Evolutionary conservation across 2,888 invertebrate species (phyloP).

Genomic region (Chymomyza amoena): DNA sequence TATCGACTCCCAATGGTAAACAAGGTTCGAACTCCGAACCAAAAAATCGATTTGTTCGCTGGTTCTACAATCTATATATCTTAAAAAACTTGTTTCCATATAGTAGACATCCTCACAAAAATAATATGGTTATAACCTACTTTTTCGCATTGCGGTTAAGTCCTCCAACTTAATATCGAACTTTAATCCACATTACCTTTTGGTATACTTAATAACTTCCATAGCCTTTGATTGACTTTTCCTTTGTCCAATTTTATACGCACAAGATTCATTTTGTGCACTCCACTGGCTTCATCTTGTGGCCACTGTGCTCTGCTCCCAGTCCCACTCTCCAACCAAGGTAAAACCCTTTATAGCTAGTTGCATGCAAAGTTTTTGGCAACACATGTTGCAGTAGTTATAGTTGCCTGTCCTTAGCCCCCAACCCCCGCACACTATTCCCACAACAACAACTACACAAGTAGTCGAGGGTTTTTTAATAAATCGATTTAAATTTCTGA

Average conservation of each 20-base stretch:
- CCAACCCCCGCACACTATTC: conserved; percentile 23
- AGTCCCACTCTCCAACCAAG: background rate
- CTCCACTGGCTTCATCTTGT: conserved; percentile 20
- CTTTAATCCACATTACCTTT: no score
- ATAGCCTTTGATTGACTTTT: background rate
- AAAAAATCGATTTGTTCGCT: no score
- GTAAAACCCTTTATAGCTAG: conserved; percentile 19
- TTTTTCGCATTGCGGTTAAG: no score
- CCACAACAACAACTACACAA: conserved; percentile 31
- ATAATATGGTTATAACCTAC: no score
- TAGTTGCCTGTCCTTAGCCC: conserved; percentile 19
- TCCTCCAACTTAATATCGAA: no score
- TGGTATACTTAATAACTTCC: background rate
- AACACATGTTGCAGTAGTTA: conserved; percentile 48
- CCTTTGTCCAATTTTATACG: background rate
- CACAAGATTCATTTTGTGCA: conserved; percentile 23
- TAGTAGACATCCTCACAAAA: no score
- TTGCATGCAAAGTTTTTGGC: conserved; percentile 47
- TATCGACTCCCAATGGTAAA: no score
- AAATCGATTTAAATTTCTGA: conserved; percentile 77
- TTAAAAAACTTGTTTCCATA: no score
- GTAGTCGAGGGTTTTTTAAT: conserved; percentile 64
- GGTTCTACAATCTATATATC: no score
- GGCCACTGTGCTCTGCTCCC: conserved; percentile 12
- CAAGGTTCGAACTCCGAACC: no score